Conservation (phyloP, 2,113 vertebrate genomes). For the Marmota monax region DNA sequence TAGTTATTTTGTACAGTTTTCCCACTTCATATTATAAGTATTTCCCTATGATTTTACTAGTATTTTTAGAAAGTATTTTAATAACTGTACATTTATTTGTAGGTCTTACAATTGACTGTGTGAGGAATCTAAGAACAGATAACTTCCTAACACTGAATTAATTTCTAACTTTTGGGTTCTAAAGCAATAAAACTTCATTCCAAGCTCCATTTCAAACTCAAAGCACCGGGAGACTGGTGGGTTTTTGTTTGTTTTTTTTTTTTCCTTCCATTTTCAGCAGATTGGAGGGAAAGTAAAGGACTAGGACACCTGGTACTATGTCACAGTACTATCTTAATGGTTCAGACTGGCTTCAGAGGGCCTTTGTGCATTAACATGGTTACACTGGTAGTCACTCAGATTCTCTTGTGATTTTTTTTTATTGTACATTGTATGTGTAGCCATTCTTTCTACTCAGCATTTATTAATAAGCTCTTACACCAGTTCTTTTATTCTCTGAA, state of each 20-base stretch:
- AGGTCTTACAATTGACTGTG: not conserved
- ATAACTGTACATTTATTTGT: conserved; percentile 2
- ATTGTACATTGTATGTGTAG: not conserved
- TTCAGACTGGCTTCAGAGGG: not conserved
- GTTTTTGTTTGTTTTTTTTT: too few species aligned
- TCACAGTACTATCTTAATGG: not conserved
- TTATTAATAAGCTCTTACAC: not conserved
- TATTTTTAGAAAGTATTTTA: conserved; percentile 50
- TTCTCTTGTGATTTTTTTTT: not conserved
- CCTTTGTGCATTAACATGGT: not conserved
- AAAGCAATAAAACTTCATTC: conserved; percentile 1
- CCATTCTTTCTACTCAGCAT: not conserved
- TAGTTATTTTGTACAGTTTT: not conserved
- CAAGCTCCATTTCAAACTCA: not conserved
- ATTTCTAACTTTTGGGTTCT: not conserved
- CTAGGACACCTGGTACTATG: not conserved
- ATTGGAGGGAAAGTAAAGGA: not conserved
- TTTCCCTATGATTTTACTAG: conserved; percentile 39
- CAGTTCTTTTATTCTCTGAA: not conserved
- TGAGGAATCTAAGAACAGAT: conserved; percentile 19
- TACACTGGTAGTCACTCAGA: not conserved
- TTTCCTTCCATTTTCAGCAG: not conserved
- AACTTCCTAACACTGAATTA: conserved; percentile 19
- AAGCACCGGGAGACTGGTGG: not conserved
- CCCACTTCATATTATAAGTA: not conserved